Base-by-base conservation (phyloP, 2,888 invertebrate genomes). In the Yponomeuta evonymella region DNA sequence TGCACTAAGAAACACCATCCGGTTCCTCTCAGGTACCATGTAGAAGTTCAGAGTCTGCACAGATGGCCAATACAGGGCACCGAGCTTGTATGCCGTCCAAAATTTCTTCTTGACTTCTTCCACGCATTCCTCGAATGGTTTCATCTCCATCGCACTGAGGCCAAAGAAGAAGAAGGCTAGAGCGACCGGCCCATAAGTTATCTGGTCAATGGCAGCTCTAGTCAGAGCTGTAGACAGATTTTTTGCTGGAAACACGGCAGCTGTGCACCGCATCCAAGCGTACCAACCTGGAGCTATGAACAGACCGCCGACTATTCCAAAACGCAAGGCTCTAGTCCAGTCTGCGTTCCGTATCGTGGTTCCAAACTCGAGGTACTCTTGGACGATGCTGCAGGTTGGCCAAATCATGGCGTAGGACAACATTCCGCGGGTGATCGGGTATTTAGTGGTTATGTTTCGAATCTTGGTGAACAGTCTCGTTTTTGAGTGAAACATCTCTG, bases 261-360 rank as follows among this genome's bases (percentile, higher is more conserved):
- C 83, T 0, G 83, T 79, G n/a, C 80, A 87, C 64, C 94, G 94
- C 76, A 97, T 91, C 96, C 97, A 97, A 12, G 93, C 92, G 79
- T 96, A 96, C 2, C 96, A 89, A 0, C 96, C 95, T 0, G 97
- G 97, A 0, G 96, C 96, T 76, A 96, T 96, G 83, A 95, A 96
- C 23, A 95, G 93, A 0, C 95, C 92, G 0, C 97, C 96, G 78
- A 96, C 96, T 65, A 96, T 79, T 73, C 96, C 94, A 79, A 95
- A 97, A 23, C 96, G 91, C 0, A 94, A 80, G 0, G 94, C 95
- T 75, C 95, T 93, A 67, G 85, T 85, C 93, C 94, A 94, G 76
- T 95, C 93, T 0, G 83, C 83, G 8, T 86, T 72, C 0, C 77
- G 75, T 6, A 86, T 12, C 0, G 75, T 73, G 0, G 83, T 85